Conservation (phyloP, 2,888 invertebrate species). For the Eupithecia inturbata region DNA sequence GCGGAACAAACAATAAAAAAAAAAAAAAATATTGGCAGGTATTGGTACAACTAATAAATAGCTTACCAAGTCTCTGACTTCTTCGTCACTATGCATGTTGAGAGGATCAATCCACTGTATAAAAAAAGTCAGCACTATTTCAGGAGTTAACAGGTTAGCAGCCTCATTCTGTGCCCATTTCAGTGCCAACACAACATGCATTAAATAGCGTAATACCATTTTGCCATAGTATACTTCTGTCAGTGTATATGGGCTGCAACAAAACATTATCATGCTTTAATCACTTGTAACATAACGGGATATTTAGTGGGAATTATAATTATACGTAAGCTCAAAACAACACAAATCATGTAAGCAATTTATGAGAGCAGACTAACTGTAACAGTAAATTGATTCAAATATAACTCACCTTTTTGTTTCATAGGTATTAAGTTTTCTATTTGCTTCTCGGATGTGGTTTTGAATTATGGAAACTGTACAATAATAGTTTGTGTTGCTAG, state of each 20-base stretch:
- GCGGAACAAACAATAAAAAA: too few species aligned
- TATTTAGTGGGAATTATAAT: neutral
- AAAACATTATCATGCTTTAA: neutral
- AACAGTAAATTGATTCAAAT: constrained; percentile 6
- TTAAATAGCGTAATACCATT: constrained; percentile 57
- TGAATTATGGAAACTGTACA: constrained; percentile 63
- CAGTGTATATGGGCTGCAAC: constrained; percentile 62
- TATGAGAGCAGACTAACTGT: neutral
- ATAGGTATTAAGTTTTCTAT: constrained; percentile 42
- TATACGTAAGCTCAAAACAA: neutral
- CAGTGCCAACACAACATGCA: constrained; percentile 60
- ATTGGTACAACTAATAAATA: neutral
- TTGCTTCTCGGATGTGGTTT: constrained; percentile 47
- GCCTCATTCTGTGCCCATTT: constrained; percentile 60
- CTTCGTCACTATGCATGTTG: constrained; percentile 56
- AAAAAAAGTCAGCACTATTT: constrained; percentile 64
- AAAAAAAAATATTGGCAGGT: too few species aligned
- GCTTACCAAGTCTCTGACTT: constrained; percentile 56
- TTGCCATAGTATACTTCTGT: constrained; percentile 68
- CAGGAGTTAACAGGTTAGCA: constrained; percentile 54
- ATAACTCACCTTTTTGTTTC: constrained; percentile 39
- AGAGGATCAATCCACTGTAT: constrained; percentile 68
- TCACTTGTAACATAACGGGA: neutral
- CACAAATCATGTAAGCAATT: neutral
- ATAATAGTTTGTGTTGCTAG: constrained; percentile 55